Base-by-base conservation (phyloP, 2,113 vertebrate genomes). In the Calyptomena viridis region DNA sequence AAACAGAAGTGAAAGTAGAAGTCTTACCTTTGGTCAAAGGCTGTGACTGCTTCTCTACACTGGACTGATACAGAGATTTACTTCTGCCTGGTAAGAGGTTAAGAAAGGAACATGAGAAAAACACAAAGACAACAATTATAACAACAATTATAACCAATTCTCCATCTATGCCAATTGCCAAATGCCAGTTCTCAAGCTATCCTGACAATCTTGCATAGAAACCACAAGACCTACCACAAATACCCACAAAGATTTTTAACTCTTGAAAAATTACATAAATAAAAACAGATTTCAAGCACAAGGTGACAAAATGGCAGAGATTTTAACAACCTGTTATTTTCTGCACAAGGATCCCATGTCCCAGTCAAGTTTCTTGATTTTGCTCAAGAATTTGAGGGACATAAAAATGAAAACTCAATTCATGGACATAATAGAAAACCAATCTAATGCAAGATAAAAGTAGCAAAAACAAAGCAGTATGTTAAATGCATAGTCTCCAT, bases 11-110 rank as follows among this genome's bases (percentile, higher is more conserved):
- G 86, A 94, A 96, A 96, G 81, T 83, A 91, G 68, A 92, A 94
- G 78, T 75, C 96, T 95, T 95, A 97, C 96, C 95, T 96, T 78
- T 97, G 68, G 39, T n/a, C 76, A 72, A 18, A 67, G 63, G 59
- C 76, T 72, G 90, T 13, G 90, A 62, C 37, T 69, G 73, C 55
- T 96, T 94, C 94, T 78, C 21, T 40, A 1, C 17, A 68, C 14
- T 21, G 64, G 76, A 7, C 67, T 67, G 31, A 66, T 77, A 69
- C 62, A 1, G 49, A 90, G 72, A 46, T 73, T 82, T 78, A 69
- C 53, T 91, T 95, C 89, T 84, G 71, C 72, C 96, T 96, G 77
- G 66, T 19, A 50, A 73, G 20, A 69, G 27, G 85, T 67, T 16
- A 46, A 89, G 58, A 80, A 79, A 81, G 46, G 39, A 77, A 79